phyloP scores from a whole-genome alignment of 2,797 vertebrate species.

The Spinibarbus caldwelli region DNA sequence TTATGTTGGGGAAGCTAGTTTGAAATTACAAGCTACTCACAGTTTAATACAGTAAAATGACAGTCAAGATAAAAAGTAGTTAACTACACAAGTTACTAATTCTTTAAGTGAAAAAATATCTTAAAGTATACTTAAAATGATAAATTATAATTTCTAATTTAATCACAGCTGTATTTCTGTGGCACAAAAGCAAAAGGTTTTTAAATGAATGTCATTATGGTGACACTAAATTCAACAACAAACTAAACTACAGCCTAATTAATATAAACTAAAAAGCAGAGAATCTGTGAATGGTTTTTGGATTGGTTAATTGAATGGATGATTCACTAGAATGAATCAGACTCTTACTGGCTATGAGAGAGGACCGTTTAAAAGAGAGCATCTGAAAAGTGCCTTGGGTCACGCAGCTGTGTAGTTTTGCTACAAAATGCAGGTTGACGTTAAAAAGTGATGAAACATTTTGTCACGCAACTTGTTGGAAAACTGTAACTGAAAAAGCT shows the following conservation, averaged over 20 bases:
- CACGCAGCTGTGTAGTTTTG: background rate
- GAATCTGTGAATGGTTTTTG: background rate
- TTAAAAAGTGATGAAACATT: background rate
- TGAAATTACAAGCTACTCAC: background rate
- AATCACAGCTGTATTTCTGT: background rate
- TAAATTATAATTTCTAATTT: no score
- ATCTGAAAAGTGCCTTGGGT: background rate
- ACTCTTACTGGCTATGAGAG: background rate
- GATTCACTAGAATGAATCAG: background rate
- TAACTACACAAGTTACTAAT: no score
- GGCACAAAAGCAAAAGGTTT: background rate
- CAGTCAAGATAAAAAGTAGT: no score
- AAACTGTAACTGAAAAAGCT: background rate
- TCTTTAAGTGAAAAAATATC: no score
- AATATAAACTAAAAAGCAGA: background rate
- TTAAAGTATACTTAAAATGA: no score
- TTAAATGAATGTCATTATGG: background rate
- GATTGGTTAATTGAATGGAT: background rate
- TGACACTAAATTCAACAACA: background rate
- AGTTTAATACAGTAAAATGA: background rate
- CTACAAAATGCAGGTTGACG: background rate
- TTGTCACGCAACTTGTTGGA: background rate
- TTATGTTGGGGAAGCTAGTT: background rate
- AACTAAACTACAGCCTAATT: background rate
- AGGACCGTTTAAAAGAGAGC: background rate